These are phyloP conservation scores for Arctia plantaginis DNA, from an alignment of 2,888 invertebrate genomes.

Conservation along the genomic window DNA sequence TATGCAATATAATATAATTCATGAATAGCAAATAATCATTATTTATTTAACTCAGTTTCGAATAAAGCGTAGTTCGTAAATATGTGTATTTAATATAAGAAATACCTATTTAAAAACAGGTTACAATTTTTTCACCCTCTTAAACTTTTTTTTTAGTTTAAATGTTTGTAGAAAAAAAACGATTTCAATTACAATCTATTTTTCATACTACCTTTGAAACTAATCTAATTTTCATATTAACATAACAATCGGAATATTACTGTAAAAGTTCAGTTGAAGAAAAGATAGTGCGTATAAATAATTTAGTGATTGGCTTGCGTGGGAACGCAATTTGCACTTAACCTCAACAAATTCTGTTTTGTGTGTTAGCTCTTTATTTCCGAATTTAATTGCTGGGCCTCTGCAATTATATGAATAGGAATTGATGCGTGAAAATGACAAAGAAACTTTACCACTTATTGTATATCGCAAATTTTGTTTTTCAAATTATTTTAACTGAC, in stretches of 20 bases:
- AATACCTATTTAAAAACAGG: no score
- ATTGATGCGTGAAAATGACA: not conserved
- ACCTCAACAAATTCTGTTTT: slow-evolving; percentile 2
- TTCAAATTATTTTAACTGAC: not conserved
- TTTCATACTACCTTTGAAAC: no score
- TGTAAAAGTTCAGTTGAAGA: slow-evolving; percentile 1
- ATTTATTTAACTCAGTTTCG: not conserved
- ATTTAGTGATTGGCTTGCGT: slow-evolving; percentile 7
- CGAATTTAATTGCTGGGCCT: slow-evolving; percentile 5
- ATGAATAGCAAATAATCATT: slow-evolving; percentile 11
- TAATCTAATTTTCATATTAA: slow-evolving; percentile 14
- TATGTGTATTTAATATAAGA: not conserved
- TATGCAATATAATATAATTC: slow-evolving; percentile 52
- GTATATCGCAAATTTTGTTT: not conserved
- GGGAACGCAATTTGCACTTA: slow-evolving; percentile 14
- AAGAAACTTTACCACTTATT: not conserved
- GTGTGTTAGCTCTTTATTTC: slow-evolving; percentile 2
- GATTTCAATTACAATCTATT: no score
- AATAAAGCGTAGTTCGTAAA: not conserved
- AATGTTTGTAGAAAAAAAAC: no score
- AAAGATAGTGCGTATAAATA: slow-evolving; percentile 8
- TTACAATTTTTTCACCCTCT: no score
- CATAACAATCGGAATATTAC: slow-evolving; percentile 20
- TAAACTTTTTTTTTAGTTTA: no score
- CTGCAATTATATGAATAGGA: not conserved